Evolutionary conservation across 2,797 vertebrate genomes (phyloP), one percentile per base, ranked within the genome.

Genomic region (Antrozous pallidus): DNA sequence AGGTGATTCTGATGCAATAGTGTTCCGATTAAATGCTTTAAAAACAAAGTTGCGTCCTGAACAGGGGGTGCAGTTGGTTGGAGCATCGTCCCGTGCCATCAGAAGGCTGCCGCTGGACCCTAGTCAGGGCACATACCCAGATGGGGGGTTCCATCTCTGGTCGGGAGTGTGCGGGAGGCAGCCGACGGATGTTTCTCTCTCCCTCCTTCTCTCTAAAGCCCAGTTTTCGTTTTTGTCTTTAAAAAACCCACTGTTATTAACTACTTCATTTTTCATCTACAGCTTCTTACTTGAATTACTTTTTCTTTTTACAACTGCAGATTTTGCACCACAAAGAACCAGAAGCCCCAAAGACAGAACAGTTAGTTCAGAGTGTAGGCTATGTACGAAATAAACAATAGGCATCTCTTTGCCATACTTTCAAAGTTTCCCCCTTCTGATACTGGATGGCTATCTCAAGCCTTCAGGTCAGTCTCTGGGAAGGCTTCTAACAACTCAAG

Each of bases 201-300:
- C n/a, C 31, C n/a, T 33, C 7, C 16, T 33, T 33, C 63, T 33
- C 17, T 67, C n/a, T 36, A 67, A 67, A 33, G 10, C 33, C n/a
- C 17, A 33, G 0, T n/a, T 65, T 65, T n/a, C n/a, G n/a, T n/a
- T n/a, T n/a, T n/a, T n/a, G n/a, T n/a, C n/a, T n/a, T n/a, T n/a
- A n/a, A 82, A 78, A 13, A 58, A 61, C 14, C 61, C 28, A 80
- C 63, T 58, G 56, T 84, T 81, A 88, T 38, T 90, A 88, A 10
- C 63, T 42, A 75, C 47, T 82, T 61, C 47, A n/a, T n/a, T 74
- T 89, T 83, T 93, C 87, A 92, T 70, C 56, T 10, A 67, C 3
- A 71, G 28, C 40, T 96, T 84, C 75, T 70, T 78, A 69, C 36
- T 77, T 42, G 18, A 74, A 90, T 81, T 93, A 49, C 17, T 73